Evolutionary conservation across 53 echinoderm and acorn worm species (phyloP), one percentile per base, ranked within the genome.

Genomic region (Apostichopus leukothele): DNA sequence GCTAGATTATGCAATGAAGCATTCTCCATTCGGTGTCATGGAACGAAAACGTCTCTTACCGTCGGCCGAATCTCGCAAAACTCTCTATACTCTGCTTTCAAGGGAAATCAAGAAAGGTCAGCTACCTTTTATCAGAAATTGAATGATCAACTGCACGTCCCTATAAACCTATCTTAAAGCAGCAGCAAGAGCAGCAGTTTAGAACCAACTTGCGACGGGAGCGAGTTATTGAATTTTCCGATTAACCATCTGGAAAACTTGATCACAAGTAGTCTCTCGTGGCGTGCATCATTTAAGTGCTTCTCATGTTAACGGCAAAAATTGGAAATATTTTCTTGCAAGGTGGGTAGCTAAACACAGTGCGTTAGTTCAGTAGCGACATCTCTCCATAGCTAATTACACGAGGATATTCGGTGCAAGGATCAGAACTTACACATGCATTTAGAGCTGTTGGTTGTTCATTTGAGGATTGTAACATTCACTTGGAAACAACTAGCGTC

Each of bases 91-190:
- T 19, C 3, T 71, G 6, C 71, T 18, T 71, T 18, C 71, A 16
- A 71, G 80, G 55, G 80, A 80, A 59, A 80, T 80, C 57, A 80
- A 20, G 57, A 22, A 79, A 79, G 79, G 80, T 80, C 80, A 22
- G 19, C 57, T 80, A 80, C 80, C 80, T 53, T 76, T 71, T 80
- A 7, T 39, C 54, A 53, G 19, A 54, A 57, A n/a, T 19, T 21
- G 53, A 80, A 80, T 80, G 80, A 80, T 80, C 80, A 9, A n/a
- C 80, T 18, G 80, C 57, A 12, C 57, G 10, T 80, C 57, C 39
- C 39, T 39, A 39, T 80, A 6, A 52, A 53, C 80, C n/a, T 5
- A 8, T 80, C 53, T 80, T 53, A 80, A 71, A 80, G 54, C n/a
- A 63, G 12, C 63, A 63, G 63, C 63, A 63, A 63, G 12, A 39